Percentiles rank a stretch among this genome's conserved stretches.
These are phyloP conservation scores for Cantharis rufa DNA, from an alignment of 2,888 invertebrate genomes.

Conservation along the genomic window DNA sequence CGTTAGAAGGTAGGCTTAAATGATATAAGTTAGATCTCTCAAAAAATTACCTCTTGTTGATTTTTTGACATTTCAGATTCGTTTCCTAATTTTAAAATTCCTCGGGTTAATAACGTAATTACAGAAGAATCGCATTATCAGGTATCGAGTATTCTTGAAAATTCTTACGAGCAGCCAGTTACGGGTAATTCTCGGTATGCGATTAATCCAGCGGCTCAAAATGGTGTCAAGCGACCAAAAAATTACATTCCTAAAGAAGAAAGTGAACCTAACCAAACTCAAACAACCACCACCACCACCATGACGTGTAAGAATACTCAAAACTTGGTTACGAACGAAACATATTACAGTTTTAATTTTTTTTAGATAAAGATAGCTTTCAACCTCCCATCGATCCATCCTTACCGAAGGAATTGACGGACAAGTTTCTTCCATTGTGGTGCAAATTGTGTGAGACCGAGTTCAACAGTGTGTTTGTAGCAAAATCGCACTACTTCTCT, in stretches of 20 bases:
- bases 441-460: slow-evolving; percentile 59
- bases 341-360: background rate
- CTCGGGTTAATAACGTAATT: background rate
- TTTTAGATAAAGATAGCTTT: slow-evolving; percentile 41
- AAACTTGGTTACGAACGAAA: background rate
- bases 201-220: background rate
- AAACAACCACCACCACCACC: background rate
- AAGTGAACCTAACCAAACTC: background rate
- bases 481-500: slow-evolving; percentile 61
- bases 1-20: background rate
- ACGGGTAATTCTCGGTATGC: background rate
- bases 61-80: background rate
- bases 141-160: background rate
- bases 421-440: slow-evolving; percentile 56
- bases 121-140: background rate
- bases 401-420: slow-evolving; percentile 55
- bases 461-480: slow-evolving; percentile 56
- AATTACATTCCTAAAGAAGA: background rate
- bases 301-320: background rate
- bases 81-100: background rate
- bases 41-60: background rate
- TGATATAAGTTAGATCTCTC: background rate
- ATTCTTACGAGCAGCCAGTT: background rate
- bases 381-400: slow-evolving; percentile 47
- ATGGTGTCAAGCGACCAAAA: background rate